Base-by-base conservation (phyloP, 1,140 invertebrate species). In the Cotesia vestalis region DNA sequence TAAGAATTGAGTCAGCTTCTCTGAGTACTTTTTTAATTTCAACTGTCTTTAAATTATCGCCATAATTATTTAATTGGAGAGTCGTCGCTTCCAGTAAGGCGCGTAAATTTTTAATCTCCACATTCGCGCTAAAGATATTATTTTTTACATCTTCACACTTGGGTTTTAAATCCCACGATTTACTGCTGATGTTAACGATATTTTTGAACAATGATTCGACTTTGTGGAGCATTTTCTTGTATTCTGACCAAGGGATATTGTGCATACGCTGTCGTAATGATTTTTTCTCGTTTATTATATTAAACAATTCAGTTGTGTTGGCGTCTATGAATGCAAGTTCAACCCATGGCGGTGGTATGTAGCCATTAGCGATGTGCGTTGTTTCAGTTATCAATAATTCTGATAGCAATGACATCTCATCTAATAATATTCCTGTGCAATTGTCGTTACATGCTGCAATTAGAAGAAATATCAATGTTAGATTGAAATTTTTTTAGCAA, bases 401-500 rank as follows among this genome's bases (percentile, higher is more conserved):
- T 0, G 90, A 89, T 69, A 95, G 84, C 0, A 87, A 62, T 72
- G 93, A 90, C 1, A 95, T 81, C 36, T 93, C 91, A 74, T 94
- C 89, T 66, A 99, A 88, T 3, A 99, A 87, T 0, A 94, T 88
- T 69, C 94, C 92, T 1, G 95, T 96, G 79, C 98, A 99, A 63
- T 95, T 95, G 80, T 97, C 95, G 76, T 93, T 89, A 84, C 97
- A 99, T 17, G 94, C 95, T 96, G 71, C 38, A 62, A 20, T 63
- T 12, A 69, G 55, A 46, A 66, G 14, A 67, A 55, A 36, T 46
- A 14, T 55, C 61, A 71, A 14, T 63, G 53, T 71, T n/a, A 52
- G 36, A 60, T 71, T 20, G 0, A 35, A 35, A 27, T 27, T 27
- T 17, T 17, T 17, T 17, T 17, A 17, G 17, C 17, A 27, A 27